Conservation (phyloP, 1,140 invertebrate species). For the Melanaphis sacchari region DNA sequence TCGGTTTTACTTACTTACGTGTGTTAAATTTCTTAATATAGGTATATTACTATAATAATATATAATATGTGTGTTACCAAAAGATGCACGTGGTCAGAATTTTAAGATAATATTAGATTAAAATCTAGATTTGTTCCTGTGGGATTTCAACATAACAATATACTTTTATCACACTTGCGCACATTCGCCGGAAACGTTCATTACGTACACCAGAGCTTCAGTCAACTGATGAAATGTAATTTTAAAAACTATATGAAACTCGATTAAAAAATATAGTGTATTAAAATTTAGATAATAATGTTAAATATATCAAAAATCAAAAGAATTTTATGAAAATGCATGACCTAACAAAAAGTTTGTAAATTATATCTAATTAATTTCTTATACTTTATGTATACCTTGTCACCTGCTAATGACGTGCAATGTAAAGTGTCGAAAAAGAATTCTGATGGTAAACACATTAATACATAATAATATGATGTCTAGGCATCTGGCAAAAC, state of each 20-base stretch:
- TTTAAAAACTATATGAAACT: neutral
- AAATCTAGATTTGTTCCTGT: slow-evolving; percentile 36
- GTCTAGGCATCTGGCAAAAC: neutral
- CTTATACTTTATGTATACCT: neutral
- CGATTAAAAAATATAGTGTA: neutral
- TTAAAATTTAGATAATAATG: neutral
- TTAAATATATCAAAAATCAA: neutral
- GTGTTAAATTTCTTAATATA: neutral
- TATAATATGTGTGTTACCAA: neutral
- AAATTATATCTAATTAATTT: neutral
- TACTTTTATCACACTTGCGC: neutral
- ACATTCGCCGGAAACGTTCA: slow-evolving; percentile 19
- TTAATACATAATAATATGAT: neutral
- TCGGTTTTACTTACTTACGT: neutral
- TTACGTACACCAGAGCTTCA: slow-evolving; percentile 16
- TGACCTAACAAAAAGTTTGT: neutral
- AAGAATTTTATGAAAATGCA: neutral
- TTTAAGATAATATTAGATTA: slow-evolving; percentile 25
- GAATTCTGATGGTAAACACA: neutral
- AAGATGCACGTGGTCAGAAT: slow-evolving; percentile 27
- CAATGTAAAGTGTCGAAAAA: neutral
- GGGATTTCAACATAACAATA: slow-evolving; percentile 10
- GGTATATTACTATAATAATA: neutral
- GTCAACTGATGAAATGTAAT: neutral
- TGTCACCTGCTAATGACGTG: neutral